Conservation (phyloP, 2,888 invertebrate genomes). For the Neocrepidodera transversa region DNA sequence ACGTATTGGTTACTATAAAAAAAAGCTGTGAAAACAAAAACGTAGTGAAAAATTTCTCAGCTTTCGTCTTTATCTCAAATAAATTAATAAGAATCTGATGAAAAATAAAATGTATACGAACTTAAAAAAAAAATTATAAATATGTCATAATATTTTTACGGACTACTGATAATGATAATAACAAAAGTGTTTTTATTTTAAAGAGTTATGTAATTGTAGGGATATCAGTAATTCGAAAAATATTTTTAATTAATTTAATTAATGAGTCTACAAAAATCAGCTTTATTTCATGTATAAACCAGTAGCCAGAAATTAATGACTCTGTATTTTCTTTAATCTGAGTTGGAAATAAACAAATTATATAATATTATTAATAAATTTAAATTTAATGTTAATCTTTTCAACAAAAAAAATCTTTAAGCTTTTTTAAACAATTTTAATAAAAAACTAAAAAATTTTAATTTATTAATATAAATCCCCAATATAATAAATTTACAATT, state of each 20-base stretch:
- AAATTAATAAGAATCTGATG: constrained; percentile 17
- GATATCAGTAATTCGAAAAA: constrained; percentile 22
- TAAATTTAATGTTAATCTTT: too few species aligned
- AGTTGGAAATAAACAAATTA: too few species aligned
- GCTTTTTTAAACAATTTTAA: too few species aligned
- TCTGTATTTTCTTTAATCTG: too few species aligned
- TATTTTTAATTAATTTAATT: constrained; percentile 19
- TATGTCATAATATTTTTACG: constrained; percentile 22
- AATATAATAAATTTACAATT: too few species aligned
- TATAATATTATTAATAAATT: too few species aligned
- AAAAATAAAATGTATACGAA: constrained; percentile 24
- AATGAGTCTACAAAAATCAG: constrained; percentile 17
- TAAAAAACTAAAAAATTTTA: too few species aligned
- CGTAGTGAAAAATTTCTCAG: constrained; percentile 19
- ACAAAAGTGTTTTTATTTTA: constrained; percentile 17
- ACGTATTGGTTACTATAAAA: constrained; percentile 37
- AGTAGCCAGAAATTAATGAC: constrained; percentile 9
- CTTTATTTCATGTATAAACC: constrained; percentile 17
- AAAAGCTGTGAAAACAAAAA: constrained; percentile 23
- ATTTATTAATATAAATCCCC: too few species aligned
- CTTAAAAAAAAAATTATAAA: constrained; percentile 11
- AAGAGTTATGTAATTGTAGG: constrained; percentile 15
- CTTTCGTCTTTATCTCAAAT: constrained; percentile 11
- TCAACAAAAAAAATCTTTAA: too few species aligned
- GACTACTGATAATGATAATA: constrained; percentile 10